Evolutionary conservation across 2,888 invertebrate species (phyloP), one percentile per base, ranked within the genome.

Genomic region (Punctoribates punctum): DNA sequence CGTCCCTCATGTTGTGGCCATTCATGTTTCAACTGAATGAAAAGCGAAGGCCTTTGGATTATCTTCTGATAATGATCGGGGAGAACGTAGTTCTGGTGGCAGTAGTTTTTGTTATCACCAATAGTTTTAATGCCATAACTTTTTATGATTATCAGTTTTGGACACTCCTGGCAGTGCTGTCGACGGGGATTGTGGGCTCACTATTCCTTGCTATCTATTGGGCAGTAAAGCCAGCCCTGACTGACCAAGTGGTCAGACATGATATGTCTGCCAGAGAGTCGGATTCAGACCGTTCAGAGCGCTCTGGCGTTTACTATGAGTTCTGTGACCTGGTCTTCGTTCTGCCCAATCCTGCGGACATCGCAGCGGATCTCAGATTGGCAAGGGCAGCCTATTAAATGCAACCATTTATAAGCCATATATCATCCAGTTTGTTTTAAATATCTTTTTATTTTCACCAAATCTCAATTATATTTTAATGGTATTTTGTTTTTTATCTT

Each of bases 1-100:
- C 81, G 6, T 81, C 81, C 1, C 75, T 81, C 5, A 76, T 79
- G 8, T 78, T 79, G 34, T 81, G 81, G 81, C 81, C 81, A 0
- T 78, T 81, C 42, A 79, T 81, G 75, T 75, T 75, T 75, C 67
- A 75, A 20, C n/a, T 75, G 8, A 75, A 75, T 23, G 77, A 79
- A 57, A 46, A 75, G 17, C 76, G 77, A 51, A 77, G 79, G 17
- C 79, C 80, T 5, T 48, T 79, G 6, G 76, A 78, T 23, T 81
- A 79, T 72, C 70, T 81, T 0, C 6, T 78, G 13, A 72, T 80
- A 1, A 27, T 77, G 6, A 23, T 77, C 1, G 6, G 79, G 11
- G 80, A 81, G 48, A 80, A 80, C 73, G n/a, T 77, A 6, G 27
- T 77, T 4, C 2, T 51, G n/a, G 2, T 48, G 15, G 17, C 17